Evolutionary conservation across 2,888 invertebrate genomes (phyloP).

Genomic region (Diaphora mendica): DNA sequence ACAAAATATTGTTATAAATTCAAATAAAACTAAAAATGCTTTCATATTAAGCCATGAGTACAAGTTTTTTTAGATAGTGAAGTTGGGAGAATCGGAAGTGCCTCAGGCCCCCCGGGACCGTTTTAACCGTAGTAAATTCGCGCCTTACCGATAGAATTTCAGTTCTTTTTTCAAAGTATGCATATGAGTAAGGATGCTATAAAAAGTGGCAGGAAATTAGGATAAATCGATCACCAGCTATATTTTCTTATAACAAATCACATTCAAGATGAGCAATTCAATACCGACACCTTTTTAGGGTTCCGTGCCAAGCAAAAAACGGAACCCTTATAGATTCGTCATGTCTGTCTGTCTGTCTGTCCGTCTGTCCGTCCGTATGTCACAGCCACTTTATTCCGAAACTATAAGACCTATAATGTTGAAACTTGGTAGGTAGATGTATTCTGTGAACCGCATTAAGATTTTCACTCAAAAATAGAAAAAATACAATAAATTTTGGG

Average conservation of each 20-base stretch:
- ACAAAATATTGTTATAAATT: constrained; percentile 14
- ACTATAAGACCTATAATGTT: no score
- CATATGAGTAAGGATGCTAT: constrained; percentile 54
- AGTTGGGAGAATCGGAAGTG: constrained; percentile 28
- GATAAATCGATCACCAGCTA: background rate
- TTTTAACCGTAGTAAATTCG: constrained; percentile 57
- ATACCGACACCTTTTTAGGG: background rate
- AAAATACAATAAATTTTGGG: no score
- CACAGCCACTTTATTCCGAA: no score
- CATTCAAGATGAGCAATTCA: background rate
- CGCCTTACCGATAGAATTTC: constrained; percentile 64
- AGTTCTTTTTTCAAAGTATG: constrained; percentile 67
- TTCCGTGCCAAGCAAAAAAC: no score
- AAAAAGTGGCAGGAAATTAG: background rate
- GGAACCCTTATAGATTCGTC: no score
- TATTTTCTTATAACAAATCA: background rate
- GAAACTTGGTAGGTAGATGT: no score
- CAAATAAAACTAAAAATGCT: constrained; percentile 22
- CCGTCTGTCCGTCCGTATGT: no score
- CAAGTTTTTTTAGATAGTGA: constrained; percentile 56
- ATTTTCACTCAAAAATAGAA: no score
- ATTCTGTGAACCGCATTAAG: no score
- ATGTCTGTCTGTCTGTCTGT: no score
- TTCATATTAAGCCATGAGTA: constrained; percentile 17
- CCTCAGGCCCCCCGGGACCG: constrained; percentile 59